Evolutionary conservation across 2,888 invertebrate genomes (phyloP).

Genomic region (Parnassius mnemosyne): DNA sequence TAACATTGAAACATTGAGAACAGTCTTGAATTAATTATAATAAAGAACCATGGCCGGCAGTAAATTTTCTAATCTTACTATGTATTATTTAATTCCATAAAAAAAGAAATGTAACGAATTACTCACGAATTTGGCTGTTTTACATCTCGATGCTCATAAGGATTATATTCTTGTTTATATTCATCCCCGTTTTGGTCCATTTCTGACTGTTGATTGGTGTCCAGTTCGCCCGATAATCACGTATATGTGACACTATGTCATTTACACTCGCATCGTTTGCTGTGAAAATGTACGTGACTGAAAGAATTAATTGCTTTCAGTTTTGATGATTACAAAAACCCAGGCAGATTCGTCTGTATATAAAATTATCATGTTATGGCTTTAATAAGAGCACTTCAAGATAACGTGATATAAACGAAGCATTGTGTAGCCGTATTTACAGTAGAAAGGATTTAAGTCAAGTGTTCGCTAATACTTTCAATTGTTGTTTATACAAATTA

Average conservation of each 20-base stretch:
- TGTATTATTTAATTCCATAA: too few relatives aligned
- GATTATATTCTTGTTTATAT: conserved; percentile 49
- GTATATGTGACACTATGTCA: background rate
- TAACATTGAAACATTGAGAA: too few relatives aligned
- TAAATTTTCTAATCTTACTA: too few relatives aligned
- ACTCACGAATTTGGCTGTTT: conserved; percentile 68
- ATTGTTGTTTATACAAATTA: conserved; percentile 7
- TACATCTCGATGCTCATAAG: conserved; percentile 62
- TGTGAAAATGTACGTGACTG: background rate
- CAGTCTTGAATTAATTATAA: too few relatives aligned
- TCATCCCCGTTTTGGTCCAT: conserved; percentile 31
- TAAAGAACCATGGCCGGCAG: too few relatives aligned
- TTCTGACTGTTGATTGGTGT: background rate
- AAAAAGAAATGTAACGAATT: conserved; percentile 3
- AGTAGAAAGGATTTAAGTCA: conserved; percentile 20
- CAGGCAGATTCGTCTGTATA: conserved; percentile 28
- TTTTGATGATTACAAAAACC: conserved; percentile 1
- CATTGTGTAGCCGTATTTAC: conserved; percentile 18
- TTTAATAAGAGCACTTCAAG: conserved; percentile 34
- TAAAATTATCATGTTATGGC: conserved; percentile 33
- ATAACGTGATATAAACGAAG: conserved; percentile 34
- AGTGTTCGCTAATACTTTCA: conserved; percentile 19
- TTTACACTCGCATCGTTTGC: background rate
- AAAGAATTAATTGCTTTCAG: background rate
- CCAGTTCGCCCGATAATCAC: background rate